Evolutionary conservation across 2,888 invertebrate genomes (phyloP).

Genomic region (Acrobasis suavella): DNA sequence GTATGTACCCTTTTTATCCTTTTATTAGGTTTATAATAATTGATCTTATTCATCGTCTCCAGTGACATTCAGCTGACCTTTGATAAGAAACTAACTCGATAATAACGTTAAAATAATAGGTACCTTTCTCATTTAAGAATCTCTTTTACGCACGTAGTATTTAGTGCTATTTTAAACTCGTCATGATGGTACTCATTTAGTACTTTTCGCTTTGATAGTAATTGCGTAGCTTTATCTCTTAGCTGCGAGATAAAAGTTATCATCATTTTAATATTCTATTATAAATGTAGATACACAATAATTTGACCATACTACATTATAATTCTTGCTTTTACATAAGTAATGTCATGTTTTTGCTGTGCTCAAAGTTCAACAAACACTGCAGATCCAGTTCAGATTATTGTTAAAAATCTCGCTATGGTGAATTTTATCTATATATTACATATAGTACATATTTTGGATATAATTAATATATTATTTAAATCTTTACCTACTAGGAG

Average conservation of each 20-base stretch:
- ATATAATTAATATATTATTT: no score
- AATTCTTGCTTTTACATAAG: slow-evolving; percentile 10
- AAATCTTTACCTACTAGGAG: no score
- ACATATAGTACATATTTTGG: slow-evolving; percentile 11
- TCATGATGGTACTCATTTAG: background rate
- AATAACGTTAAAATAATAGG: background rate
- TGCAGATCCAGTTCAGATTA: slow-evolving; percentile 31
- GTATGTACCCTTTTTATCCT: slow-evolving; percentile 46
- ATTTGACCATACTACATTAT: background rate
- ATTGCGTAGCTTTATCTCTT: slow-evolving; percentile 3
- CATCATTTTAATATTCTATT: background rate
- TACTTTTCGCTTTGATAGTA: background rate
- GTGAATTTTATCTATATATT: slow-evolving; percentile 36
- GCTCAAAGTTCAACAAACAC: slow-evolving; percentile 35
- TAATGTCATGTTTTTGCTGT: slow-evolving; percentile 52
- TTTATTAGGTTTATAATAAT: background rate
- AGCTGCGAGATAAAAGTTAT: slow-evolving; percentile 16
- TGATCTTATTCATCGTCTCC: slow-evolving; percentile 26
- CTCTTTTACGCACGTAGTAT: background rate
- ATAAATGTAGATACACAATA: slow-evolving; percentile 7
- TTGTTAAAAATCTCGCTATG: slow-evolving; percentile 42
- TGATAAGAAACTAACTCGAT: slow-evolving; percentile 11
- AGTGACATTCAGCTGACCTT: slow-evolving; percentile 76
- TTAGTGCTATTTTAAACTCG: no score
- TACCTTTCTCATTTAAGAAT: background rate